Conservation (phyloP, 2,113 vertebrate species). For the Oncorhynchus tshawytscha region DNA sequence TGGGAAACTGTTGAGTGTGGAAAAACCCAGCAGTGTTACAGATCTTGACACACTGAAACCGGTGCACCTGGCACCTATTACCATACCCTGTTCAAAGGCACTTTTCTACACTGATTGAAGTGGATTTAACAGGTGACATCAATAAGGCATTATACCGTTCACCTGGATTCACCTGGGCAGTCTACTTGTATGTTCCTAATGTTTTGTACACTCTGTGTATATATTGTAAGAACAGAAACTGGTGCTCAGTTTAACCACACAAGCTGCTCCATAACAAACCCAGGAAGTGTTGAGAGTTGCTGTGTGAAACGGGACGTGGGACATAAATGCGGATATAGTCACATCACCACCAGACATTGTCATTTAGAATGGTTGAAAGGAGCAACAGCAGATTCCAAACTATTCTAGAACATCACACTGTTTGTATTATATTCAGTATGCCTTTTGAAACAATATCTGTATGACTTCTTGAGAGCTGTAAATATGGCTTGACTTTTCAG, state of each 20-base stretch:
- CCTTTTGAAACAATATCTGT: not conserved
- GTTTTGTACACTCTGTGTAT: too few species aligned
- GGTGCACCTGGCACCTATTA: too few species aligned
- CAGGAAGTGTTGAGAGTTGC: conserved; percentile 46
- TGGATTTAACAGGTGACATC: too few species aligned
- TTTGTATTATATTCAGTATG: too few species aligned
- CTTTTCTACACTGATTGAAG: too few species aligned
- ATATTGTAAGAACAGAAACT: not conserved
- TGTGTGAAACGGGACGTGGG: conserved; percentile 33
- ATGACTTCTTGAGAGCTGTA: not conserved
- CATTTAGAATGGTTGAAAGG: not conserved
- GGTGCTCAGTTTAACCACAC: not conserved
- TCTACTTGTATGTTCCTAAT: too few species aligned
- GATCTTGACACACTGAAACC: too few species aligned
- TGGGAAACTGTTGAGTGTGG: too few species aligned
- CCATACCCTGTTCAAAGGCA: too few species aligned
- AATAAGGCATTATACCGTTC: too few species aligned
- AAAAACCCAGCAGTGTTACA: too few species aligned
- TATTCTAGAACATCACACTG: not conserved
- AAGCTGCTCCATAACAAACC: conserved; percentile 23
- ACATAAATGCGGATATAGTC: conserved; percentile 52
- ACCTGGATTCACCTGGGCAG: too few species aligned
- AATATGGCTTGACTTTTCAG: not conserved
- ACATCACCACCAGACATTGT: conserved; percentile 40
- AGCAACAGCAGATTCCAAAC: not conserved